Evolutionary conservation across 2,113 vertebrate species (phyloP).

Genomic region (Pipra filicauda): DNA sequence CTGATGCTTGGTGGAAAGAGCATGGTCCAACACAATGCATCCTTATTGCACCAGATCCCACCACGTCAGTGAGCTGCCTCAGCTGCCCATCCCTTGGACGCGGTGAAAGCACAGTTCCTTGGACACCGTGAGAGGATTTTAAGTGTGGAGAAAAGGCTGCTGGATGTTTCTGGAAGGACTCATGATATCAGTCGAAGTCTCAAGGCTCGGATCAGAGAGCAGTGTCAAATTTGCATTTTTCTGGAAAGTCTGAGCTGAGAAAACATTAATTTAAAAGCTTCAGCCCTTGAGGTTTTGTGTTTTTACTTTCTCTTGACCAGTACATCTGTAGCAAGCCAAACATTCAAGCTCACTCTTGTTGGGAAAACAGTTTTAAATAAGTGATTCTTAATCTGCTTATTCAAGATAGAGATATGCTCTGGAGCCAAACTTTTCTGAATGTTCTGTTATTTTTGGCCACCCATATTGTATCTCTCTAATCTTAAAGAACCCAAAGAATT

Average conservation of each 20-base stretch:
- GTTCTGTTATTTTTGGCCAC: conserved; percentile 48
- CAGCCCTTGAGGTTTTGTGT: not conserved
- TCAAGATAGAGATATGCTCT: conserved; percentile 15
- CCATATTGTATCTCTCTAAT: conserved; percentile 9
- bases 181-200: not conserved
- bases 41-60: too few species aligned
- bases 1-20: not conserved
- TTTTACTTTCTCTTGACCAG: not conserved
- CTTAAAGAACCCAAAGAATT: conserved; percentile 52
- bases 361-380: conserved; percentile 38
- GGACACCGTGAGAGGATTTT: not conserved
- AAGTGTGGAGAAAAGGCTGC: not conserved
- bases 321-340: not conserved
- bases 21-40: fast-evolving
- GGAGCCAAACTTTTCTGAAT: conserved; percentile 53
- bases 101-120: not conserved
- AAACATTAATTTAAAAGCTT: not conserved
- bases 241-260: not conserved
- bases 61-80: not conserved
- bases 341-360: not conserved
- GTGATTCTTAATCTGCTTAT: conserved; percentile 54
- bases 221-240: not conserved
- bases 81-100: fast-evolving
- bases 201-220: not conserved
- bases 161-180: not conserved